These are phyloP conservation scores for Dynastes tityus DNA, from an alignment of 2,888 invertebrate genomes.

Conservation along the genomic window DNA sequence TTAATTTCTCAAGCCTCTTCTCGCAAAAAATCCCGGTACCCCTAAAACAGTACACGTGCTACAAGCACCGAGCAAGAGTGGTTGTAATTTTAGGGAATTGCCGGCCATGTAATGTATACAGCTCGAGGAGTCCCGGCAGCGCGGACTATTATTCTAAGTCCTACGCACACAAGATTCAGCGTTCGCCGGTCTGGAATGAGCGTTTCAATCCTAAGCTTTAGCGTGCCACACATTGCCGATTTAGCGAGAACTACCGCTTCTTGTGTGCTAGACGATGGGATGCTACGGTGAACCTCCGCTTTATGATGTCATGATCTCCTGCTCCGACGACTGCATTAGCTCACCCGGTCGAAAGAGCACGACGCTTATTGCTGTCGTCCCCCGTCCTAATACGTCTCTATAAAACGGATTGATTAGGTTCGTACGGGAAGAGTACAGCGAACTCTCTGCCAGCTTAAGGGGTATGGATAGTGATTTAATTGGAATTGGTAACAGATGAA, in stretches of 20 bases:
- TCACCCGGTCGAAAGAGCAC: background rate
- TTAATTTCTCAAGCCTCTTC: no score
- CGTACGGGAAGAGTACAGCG: background rate
- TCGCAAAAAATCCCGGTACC: background rate
- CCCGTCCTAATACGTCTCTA: background rate
- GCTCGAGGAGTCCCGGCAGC: background rate
- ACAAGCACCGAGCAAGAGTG: background rate
- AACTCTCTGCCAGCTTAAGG: background rate
- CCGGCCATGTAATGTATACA: conserved; percentile 15
- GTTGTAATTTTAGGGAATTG: conserved; percentile 12
- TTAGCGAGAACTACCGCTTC: background rate
- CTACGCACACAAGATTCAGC: conserved; percentile 13
- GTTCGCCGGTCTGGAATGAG: background rate
- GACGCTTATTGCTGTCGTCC: background rate
- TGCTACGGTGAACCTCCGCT: background rate
- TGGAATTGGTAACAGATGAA: background rate
- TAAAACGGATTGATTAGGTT: background rate
- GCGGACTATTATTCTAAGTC: conserved; percentile 22
- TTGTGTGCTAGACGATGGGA: background rate
- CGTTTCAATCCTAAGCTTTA: background rate
- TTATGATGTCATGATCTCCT: conserved; percentile 6
- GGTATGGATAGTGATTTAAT: background rate
- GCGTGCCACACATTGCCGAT: background rate
- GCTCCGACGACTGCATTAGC: background rate
- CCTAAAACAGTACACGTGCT: background rate